phyloP scores from a whole-genome alignment of 2,888 invertebrate species.

The Agonopterix arenella region DNA sequence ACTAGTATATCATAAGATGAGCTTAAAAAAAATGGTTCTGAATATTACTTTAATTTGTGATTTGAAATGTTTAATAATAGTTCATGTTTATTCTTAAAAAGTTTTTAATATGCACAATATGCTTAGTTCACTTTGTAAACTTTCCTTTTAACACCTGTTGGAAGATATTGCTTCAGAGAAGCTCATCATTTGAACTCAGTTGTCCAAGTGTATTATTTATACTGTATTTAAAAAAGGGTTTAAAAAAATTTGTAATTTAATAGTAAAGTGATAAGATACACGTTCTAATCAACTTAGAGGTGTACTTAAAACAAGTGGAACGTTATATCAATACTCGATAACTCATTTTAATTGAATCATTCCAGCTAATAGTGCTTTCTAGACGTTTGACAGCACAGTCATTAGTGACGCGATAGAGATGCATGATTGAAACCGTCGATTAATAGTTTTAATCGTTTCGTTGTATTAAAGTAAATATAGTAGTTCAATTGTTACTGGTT shows the following conservation, averaged over 20 bases:
- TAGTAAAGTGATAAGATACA: slow-evolving; percentile 6
- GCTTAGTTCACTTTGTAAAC: too few relatives aligned
- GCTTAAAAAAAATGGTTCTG: too few relatives aligned
- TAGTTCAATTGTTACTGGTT: slow-evolving; percentile 10
- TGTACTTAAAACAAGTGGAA: slow-evolving; percentile 22
- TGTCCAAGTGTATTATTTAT: too few relatives aligned
- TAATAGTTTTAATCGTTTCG: slow-evolving; percentile 29
- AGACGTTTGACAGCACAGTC: slow-evolving; percentile 59
- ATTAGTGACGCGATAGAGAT: slow-evolving; percentile 52
- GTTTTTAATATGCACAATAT: too few relatives aligned
- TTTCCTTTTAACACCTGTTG: too few relatives aligned
- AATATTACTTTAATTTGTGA: too few relatives aligned
- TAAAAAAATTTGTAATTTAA: not conserved
- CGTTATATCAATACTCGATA: slow-evolving; percentile 48
- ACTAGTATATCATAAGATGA: too few relatives aligned
- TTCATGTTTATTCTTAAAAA: too few relatives aligned
- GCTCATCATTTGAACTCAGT: too few relatives aligned
- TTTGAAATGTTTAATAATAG: too few relatives aligned
- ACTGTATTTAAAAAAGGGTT: too few relatives aligned
- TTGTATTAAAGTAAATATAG: slow-evolving; percentile 14
- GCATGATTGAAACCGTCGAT: slow-evolving; percentile 39
- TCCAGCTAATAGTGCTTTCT: slow-evolving; percentile 58
- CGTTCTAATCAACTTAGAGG: slow-evolving; percentile 14
- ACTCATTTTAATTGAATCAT: slow-evolving; percentile 70
- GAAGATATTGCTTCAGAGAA: too few relatives aligned